Base-by-base conservation (phyloP, 2,888 invertebrate species). In the Caenorhabditis parvicauda region DNA sequence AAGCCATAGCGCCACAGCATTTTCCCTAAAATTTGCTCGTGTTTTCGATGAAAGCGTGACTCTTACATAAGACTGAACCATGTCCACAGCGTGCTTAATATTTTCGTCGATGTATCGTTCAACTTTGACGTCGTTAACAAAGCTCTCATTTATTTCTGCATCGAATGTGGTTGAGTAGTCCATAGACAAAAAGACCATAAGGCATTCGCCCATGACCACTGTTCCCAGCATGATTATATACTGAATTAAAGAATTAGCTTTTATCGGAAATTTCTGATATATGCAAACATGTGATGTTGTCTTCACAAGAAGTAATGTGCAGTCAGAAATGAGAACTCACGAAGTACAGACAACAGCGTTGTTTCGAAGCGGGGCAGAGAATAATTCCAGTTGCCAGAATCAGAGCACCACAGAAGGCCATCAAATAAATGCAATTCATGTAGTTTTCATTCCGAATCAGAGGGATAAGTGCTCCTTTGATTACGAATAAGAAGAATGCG, bases 1-100 rank as follows among this genome's bases (percentile, higher is more conserved):
- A 67, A 0, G 55, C 61, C 12, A 49, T 43, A 0, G 64, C 48
- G 19, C 67, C 67, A 48, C 67, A 67, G 37, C 67, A 67, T 42
- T 62, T 59, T n/a, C 60, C 60, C 64, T 64, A 38, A 21, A 63
- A 46, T 3, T 1, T 27, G 38, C 24, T n/a, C 14, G 21, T 3
- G 35, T 22, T 9, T 51, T 42, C 14, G n/a, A n/a, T n/a, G n/a
- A n/a, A n/a, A 41, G 42, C 21, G 9, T 7, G 21, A 32, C 35
- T 32, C n/a, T 32, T 32, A 32, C n/a, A n/a, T 32, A n/a, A n/a
- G n/a, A n/a, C n/a, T n/a, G n/a, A n/a, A n/a, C n/a, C n/a, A n/a
- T n/a, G n/a, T n/a, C 52, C 1, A 59, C 47, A 12, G 59, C 54
- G 0, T 32, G 35, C n/a, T 32, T 32, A 12, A 32, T 32, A 32